Conservation (phyloP, 2,888 invertebrate genomes). For the Limnephilus auricula region DNA sequence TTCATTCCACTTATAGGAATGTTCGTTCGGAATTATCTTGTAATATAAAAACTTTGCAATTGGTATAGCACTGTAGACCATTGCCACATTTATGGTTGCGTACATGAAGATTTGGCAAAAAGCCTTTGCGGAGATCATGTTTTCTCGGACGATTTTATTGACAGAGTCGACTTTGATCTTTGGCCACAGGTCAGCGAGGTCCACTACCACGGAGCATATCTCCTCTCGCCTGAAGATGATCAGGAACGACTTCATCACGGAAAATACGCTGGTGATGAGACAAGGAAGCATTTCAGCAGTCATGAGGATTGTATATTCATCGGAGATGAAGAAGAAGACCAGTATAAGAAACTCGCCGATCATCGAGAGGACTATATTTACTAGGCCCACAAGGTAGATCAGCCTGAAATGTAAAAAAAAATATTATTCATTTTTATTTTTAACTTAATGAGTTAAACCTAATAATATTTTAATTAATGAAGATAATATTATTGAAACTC, state of each 20-base stretch:
- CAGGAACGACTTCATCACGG: neutral
- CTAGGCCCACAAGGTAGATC: conserved; percentile 1
- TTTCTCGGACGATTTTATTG: conserved; percentile 42
- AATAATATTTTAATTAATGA: too few species aligned
- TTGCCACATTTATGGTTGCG: neutral
- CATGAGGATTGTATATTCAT: neutral
- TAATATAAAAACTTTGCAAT: conserved; percentile 15
- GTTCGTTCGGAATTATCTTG: neutral
- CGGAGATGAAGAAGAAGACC: neutral
- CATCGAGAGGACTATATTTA: conserved; percentile 1
- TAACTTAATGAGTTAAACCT: too few species aligned
- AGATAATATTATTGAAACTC: too few species aligned
- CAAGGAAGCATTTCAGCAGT: conserved; percentile 47
- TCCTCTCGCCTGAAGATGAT: neutral
- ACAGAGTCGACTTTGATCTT: neutral
- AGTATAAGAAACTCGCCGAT: neutral
- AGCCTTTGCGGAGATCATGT: conserved; percentile 27
- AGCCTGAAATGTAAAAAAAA: conserved; percentile 22
- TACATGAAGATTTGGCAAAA: conserved; percentile 36
- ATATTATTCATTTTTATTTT: too few species aligned
- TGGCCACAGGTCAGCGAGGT: conserved; percentile 46
- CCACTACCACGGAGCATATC: neutral
- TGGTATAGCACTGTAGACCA: conserved; percentile 7
- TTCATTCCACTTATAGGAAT: conserved; percentile 20
- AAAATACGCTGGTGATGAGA: neutral